Conservation (phyloP, 2,888 invertebrate genomes). For the Thera britannica region DNA sequence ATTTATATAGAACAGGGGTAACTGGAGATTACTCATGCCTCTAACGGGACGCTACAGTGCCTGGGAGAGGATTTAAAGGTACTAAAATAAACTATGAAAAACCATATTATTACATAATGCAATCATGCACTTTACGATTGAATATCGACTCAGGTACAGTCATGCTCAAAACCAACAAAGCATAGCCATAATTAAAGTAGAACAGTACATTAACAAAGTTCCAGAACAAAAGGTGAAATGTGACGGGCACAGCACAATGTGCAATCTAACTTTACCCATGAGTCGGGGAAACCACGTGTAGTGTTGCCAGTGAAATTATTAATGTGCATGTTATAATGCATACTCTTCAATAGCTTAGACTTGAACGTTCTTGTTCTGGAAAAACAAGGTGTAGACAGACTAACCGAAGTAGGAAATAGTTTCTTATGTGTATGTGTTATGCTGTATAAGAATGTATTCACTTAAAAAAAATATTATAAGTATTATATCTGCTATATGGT, state of each 20-base stretch:
- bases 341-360: not conserved
- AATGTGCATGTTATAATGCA: not conserved
- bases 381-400: too few species aligned
- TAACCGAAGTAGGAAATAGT: too few species aligned
- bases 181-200: not conserved
- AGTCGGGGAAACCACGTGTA: conserved; percentile 16
- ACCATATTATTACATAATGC: too few species aligned
- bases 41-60: too few species aligned
- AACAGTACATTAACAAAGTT: conserved; percentile 22
- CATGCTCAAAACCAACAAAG: conserved; percentile 3
- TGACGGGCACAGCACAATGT: conserved; percentile 17
- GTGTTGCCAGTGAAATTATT: conserved; percentile 15
- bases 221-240: conserved; percentile 21
- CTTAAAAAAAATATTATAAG: too few species aligned
- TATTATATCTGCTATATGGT: too few species aligned
- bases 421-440: too few species aligned
- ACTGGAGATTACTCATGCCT: too few species aligned
- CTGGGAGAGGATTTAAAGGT: too few species aligned
- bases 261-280: conserved; percentile 27
- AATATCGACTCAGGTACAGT: not conserved
- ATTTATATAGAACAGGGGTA: too few species aligned
- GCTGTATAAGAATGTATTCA: too few species aligned
- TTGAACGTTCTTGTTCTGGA: not conserved
- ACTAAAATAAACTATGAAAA: too few species aligned
- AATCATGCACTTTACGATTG: not conserved